Conservation (phyloP, 2,113 vertebrate genomes). For the Rutilus rutilus region DNA sequence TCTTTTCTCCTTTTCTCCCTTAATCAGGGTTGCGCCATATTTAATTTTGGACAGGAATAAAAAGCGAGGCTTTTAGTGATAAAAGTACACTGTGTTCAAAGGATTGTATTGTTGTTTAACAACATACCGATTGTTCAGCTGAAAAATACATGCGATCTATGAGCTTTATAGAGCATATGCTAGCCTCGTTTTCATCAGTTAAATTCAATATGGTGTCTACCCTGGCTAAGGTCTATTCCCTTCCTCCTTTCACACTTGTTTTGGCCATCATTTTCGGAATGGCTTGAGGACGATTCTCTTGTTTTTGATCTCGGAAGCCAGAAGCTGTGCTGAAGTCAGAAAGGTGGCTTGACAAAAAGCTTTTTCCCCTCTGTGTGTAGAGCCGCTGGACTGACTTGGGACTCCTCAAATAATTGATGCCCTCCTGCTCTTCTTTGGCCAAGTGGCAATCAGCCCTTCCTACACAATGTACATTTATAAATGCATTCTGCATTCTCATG, state of each 20-base stretch:
- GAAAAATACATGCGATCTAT: neutral
- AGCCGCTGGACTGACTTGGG: neutral
- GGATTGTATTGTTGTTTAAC: neutral
- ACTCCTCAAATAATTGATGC: constrained; percentile 19
- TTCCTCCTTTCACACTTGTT: neutral
- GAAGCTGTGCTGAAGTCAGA: constrained; percentile 6
- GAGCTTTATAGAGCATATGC: neutral
- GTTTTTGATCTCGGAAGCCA: constrained; percentile 12
- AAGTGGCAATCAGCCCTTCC: neutral
- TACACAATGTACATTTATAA: neutral
- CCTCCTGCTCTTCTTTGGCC: neutral
- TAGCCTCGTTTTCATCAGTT: neutral
- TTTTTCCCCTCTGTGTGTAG: constrained; percentile 34
- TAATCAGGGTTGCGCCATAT: neutral
- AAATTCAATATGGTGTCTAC: neutral
- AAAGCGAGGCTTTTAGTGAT: neutral
- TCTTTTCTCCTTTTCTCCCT: neutral
- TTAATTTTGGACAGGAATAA: neutral
- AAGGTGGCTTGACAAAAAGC: constrained; percentile 42
- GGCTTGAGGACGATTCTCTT: neutral
- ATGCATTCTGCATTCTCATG: constrained; percentile 12
- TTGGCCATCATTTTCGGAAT: neutral
- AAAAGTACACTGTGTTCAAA: neutral
- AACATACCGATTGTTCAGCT: neutral
- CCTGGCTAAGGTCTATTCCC: neutral